A percentile compares a stretch with the other conserved stretches of the same genome.
Evolutionary conservation across 2,888 invertebrate species (phyloP).

Genomic region (Calephelis perditalis): DNA sequence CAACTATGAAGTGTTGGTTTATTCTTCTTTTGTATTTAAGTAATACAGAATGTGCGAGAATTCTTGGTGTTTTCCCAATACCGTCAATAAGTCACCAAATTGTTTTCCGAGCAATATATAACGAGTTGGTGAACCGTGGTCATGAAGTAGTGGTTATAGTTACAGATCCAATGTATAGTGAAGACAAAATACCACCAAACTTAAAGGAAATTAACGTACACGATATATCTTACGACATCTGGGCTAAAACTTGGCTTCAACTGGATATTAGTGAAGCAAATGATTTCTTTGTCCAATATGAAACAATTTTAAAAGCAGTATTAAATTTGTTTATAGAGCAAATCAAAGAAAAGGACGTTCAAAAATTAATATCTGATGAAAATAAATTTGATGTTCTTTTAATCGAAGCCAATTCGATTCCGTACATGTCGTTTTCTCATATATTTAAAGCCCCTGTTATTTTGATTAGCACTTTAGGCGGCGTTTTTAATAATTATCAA

Average conservation of each 20-base stretch:
- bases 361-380: constrained; percentile 34
- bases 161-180: constrained; percentile 33
- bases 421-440: constrained; percentile 33
- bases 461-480: constrained; percentile 41
- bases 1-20: not conserved
- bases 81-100: constrained; percentile 51
- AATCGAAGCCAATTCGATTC: constrained; percentile 35
- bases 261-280: constrained; percentile 12
- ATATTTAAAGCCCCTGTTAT: constrained; percentile 42
- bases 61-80: constrained; percentile 43
- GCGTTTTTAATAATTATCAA: constrained; percentile 28
- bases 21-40: not conserved
- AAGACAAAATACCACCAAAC: constrained; percentile 32
- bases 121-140: constrained; percentile 43
- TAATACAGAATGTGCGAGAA: constrained; percentile 37
- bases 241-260: not conserved
- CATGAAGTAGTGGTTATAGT: constrained; percentile 48
- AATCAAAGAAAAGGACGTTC: constrained; percentile 30
- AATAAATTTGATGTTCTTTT: constrained; percentile 41
- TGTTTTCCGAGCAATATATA: constrained; percentile 38
- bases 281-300: constrained; percentile 14
- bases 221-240: constrained; percentile 37
- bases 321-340: constrained; percentile 28
- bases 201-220: constrained; percentile 44
- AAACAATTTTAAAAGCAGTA: not conserved